These are phyloP conservation scores for Rachycentron canadum DNA, from an alignment of 2,797 vertebrate genomes.

Conservation along the genomic window DNA sequence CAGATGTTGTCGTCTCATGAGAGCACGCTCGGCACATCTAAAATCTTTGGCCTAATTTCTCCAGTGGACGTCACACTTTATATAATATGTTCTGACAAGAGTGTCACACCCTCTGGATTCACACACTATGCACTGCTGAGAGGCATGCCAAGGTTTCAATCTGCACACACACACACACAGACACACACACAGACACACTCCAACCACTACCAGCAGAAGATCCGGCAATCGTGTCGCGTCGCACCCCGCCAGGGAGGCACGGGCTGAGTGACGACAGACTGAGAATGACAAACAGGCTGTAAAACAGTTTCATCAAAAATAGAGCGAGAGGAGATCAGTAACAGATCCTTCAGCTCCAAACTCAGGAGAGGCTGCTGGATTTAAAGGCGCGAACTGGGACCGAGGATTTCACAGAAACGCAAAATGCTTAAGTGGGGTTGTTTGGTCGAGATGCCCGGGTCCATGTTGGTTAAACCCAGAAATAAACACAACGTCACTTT, in stretches of 20 bases:
- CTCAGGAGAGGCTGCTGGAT: slow-evolving; percentile 15
- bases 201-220: slow-evolving; percentile 21
- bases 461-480: slow-evolving; percentile 31
- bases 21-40: slow-evolving; percentile 34
- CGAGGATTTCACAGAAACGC: slow-evolving; percentile 7
- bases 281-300: slow-evolving; percentile 41
- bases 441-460: slow-evolving; percentile 12
- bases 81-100: slow-evolving; percentile 72
- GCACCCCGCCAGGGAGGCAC: slow-evolving; percentile 15
- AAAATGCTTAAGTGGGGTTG: slow-evolving; percentile 14
- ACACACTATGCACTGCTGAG: slow-evolving; percentile 42
- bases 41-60: slow-evolving; percentile 68
- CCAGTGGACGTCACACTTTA: slow-evolving; percentile 67
- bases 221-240: slow-evolving; percentile 14
- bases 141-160: slow-evolving; percentile 41
- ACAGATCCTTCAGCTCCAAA: slow-evolving; percentile 4
- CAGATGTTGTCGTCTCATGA: slow-evolving; percentile 15
- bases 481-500: slow-evolving; percentile 50
- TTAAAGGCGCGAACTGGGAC: slow-evolving; percentile 5
- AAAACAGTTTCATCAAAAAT: slow-evolving; percentile 30
- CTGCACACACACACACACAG: neutral
- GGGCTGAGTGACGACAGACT: slow-evolving; percentile 38
- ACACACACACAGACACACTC: slow-evolving; percentile 6
- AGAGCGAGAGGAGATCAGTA: slow-evolving; percentile 1
- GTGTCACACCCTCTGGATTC: slow-evolving; percentile 55